Evolutionary conservation across 1,140 invertebrate species (phyloP).

Genomic region (Micrasema minimum): DNA sequence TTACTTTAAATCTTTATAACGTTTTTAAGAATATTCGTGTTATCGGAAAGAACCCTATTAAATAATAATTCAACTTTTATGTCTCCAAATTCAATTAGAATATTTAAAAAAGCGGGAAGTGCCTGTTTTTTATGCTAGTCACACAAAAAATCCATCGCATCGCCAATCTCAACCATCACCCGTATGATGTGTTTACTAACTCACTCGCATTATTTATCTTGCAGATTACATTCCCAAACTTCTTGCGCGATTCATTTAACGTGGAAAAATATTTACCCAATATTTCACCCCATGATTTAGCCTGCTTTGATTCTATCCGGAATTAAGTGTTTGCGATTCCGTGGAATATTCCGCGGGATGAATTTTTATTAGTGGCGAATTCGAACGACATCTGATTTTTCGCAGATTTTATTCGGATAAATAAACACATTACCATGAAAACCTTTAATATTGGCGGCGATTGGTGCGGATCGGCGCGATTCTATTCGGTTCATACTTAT

Average conservation of each 20-base stretch:
- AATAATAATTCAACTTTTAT: no score
- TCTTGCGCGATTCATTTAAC: slow-evolving; percentile 52
- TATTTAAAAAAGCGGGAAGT: no score
- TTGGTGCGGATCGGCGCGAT: slow-evolving; percentile 8
- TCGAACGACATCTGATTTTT: slow-evolving; percentile 15
- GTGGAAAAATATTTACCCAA: slow-evolving; percentile 51
- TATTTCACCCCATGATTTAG: slow-evolving; percentile 43
- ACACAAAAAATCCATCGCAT: no score
- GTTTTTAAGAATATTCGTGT: no score
- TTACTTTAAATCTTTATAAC: no score
- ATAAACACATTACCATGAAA: slow-evolving; percentile 20
- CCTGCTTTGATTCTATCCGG: slow-evolving; percentile 45
- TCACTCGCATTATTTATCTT: slow-evolving; percentile 50
- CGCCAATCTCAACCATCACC: no score
- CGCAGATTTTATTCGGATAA: not conserved
- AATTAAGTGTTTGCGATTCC: slow-evolving; percentile 44
- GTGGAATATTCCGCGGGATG: slow-evolving; percentile 2
- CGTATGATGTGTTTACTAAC: slow-evolving; percentile 22
- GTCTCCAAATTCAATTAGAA: no score
- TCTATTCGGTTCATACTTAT: no score
- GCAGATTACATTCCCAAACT: slow-evolving; percentile 48
- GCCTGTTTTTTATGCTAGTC: no score
- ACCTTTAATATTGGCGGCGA: slow-evolving; percentile 14
- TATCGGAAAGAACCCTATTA: no score
- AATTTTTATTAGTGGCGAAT: slow-evolving; percentile 12